Evolutionary conservation across 2,888 invertebrate genomes (phyloP).

Genomic region (Eucriotettix oculatus): DNA sequence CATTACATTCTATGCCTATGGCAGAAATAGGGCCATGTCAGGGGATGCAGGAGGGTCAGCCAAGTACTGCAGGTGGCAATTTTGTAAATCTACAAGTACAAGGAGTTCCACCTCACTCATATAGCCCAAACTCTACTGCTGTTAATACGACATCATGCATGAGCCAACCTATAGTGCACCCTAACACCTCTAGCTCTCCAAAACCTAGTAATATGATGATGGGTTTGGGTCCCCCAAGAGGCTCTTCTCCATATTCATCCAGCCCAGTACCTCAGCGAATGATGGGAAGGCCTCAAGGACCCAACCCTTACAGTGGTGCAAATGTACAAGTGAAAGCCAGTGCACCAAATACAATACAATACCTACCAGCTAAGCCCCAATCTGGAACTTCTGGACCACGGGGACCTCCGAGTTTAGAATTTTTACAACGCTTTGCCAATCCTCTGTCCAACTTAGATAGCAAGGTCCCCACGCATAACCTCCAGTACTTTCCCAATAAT

Average conservation of each 20-base stretch:
- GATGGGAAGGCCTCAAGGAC: conserved; percentile 43
- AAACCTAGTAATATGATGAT: conserved; percentile 16
- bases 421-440: conserved; percentile 73
- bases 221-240: conserved; percentile 22
- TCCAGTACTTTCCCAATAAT: conserved; percentile 56
- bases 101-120: conserved; percentile 18
- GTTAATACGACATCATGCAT: conserved; percentile 7
- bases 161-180: conserved; percentile 10
- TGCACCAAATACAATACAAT: conserved; percentile 95
- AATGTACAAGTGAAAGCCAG: conserved; percentile 84
- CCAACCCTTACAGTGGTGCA: conserved; percentile 49
- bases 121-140: conserved; percentile 9
- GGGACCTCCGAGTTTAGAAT: conserved; percentile 76
- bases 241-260: conserved; percentile 34
- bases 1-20: conserved; percentile 27
- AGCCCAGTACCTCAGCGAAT: conserved; percentile 31
- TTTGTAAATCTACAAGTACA: conserved; percentile 26
- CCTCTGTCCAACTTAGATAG: conserved; percentile 55
- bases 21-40: conserved; percentile 26
- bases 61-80: conserved; percentile 28
- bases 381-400: conserved; percentile 51
- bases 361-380: conserved; percentile 89
- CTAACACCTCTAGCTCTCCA: conserved; percentile 17
- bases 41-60: conserved; percentile 26
- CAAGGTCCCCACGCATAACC: conserved; percentile 51